Conservation (phyloP, 2,888 invertebrate species). For the Lamellibrachia columna region DNA sequence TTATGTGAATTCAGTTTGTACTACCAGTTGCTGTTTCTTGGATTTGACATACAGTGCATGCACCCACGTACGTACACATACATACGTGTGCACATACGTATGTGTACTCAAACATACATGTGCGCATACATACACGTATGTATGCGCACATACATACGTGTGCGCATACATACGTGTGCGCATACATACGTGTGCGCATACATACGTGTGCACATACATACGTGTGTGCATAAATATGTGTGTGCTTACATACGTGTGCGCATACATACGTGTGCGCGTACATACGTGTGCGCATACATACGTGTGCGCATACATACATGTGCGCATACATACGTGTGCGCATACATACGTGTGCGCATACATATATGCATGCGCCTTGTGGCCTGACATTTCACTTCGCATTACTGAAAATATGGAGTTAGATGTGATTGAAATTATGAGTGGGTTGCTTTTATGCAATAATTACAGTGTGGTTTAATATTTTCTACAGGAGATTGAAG, state of each 20-base stretch:
- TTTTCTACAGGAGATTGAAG: not conserved
- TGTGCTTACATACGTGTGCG: too few relatives aligned
- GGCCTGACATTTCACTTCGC: not conserved
- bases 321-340: not conserved
- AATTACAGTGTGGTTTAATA: not conserved
- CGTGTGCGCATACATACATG: not conserved
- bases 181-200: too few relatives aligned
- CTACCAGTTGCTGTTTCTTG: not conserved
- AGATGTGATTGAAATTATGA: not conserved
- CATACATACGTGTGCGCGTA: too few relatives aligned
- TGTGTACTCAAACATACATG: not conserved
- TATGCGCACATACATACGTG: too few relatives aligned
- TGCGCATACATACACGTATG: not conserved
- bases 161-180: too few relatives aligned
- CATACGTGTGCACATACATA: too few relatives aligned
- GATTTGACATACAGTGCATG: not conserved
- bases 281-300: too few relatives aligned
- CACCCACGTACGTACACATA: not conserved
- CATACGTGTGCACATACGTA: not conserved
- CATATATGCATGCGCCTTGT: not conserved
- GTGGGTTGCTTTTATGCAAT: not conserved
- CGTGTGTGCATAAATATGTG: too few relatives aligned
- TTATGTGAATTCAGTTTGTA: not conserved
- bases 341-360: not conserved
- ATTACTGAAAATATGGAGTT: not conserved